Base-by-base conservation (phyloP, 2,113 vertebrate genomes). In the Brachionichthys hirsutus region DNA sequence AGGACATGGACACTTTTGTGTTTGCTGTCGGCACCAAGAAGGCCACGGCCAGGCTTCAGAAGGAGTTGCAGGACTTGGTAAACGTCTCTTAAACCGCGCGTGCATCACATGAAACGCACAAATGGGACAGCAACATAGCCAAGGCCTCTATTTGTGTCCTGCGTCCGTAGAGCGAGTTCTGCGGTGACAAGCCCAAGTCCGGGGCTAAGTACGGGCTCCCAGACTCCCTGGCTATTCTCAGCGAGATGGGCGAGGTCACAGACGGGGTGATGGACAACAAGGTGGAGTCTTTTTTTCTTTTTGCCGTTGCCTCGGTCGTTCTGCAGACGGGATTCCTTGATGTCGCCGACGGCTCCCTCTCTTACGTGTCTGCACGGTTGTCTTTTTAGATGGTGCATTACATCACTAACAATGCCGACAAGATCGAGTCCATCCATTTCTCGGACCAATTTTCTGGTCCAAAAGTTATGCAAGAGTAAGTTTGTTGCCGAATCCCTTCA, bases 391-490 rank as follows among this genome's bases (percentile, higher is more conserved):
- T 99, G 95, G 93, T 96, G 60, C 95, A 99, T 88, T 99, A 94
- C 85, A 92, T 99, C 89, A 94, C 93, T 38, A 94, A 93, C 80
- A 90, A 99, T 11, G 95, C 95, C 81, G 97, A 99, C 90, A 99
- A 98, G 93, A 96, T 99, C 5, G 97, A 99, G 90, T 98, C 96
- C 58, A 90, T 99, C 90, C 97, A 99, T 92, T 98, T 98, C 86
- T 99, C 97, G 89, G 97, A 99, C 93, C 97, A 99, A 92, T 99
- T 98, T 90, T 99, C 97, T 90, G 97, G 97, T 95, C 94, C 96
- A 94, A 99, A 99, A 93, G 90, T 98, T 95, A 96, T 98, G 95
- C 97, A 99, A 96, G 97, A 99, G 97, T 99, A 92, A 18, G 95
- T 93, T 82, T 45, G 57, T 11, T 36, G 14, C 34, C 12, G 11